Base-by-base conservation (phyloP, 2,113 vertebrate species). In the Ophiodon elongatus region DNA sequence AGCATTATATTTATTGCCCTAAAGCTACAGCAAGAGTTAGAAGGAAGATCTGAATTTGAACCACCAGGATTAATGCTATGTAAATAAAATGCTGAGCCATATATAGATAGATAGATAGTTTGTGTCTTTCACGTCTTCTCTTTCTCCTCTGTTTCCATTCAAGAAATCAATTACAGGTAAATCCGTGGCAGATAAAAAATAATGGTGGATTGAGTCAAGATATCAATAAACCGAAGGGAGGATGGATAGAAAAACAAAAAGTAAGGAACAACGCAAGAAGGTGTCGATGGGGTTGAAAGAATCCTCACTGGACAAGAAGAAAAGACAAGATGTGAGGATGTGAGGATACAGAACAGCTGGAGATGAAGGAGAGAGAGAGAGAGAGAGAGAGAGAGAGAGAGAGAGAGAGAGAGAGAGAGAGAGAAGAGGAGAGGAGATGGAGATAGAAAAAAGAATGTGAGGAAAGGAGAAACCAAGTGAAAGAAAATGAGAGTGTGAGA, bases 91-190 rank as follows among this genome's bases (percentile, higher is more conserved):
- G 25, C 31, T 23, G 11, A 60, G 29, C 39, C 39, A 45, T 45
- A 17, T 17, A 17, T 45, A 17, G 4, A 45, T 45, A 45, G 14
- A 45, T 19, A 21, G 0, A 50, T 19, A 50, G 11, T 10, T 9
- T 39, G 37, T 39, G 47, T 27, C 9, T 54, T 41, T 6, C 9
- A 7, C 8, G 0, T 78, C 27, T n/a, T n/a, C n/a, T n/a, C n/a
- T n/a, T n/a, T n/a, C n/a, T n/a, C n/a, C n/a, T n/a, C n/a, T n/a
- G n/a, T 71, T 57, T 47, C 65, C 35, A 37, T 67, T 83, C 43
- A 52, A 71, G 57, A 74, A 90, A 88, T 83, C 57, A 79, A 70
- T 76, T 62, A 79, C 8, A 59, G 63, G 52, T 25, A 65, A 75
- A 73, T 62, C 74, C 74, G 37, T 74, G 37, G 17, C 27, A 50